A percentile compares a stretch with the other conserved stretches of the same genome.
Evolutionary conservation across 2,113 vertebrate genomes (phyloP).

Genomic region (Crypturellus undulatus): DNA sequence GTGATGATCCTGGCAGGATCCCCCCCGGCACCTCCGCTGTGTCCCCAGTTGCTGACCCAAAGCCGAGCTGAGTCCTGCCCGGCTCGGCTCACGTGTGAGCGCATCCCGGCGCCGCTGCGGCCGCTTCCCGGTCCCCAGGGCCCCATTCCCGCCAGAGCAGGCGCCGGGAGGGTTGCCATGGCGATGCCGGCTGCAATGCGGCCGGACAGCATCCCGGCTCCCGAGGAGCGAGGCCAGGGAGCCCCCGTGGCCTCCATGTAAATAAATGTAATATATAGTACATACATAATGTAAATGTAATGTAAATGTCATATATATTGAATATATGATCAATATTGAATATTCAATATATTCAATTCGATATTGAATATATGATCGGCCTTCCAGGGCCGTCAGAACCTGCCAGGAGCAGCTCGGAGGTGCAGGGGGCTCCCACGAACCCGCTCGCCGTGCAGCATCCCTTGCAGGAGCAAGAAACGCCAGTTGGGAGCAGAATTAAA

Average conservation of each 20-base stretch:
- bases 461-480: neutral
- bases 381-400: neutral
- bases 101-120: accelerated
- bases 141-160: neutral
- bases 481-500: neutral
- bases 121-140: neutral
- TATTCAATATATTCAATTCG: too few species aligned
- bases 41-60: too few species aligned
- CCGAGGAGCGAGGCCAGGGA: too few species aligned
- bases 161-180: constrained; percentile 82
- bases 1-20: too few species aligned
- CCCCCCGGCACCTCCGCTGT: too few species aligned
- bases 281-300: too few species aligned
- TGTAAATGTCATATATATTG: too few species aligned
- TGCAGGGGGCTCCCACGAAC: neutral
- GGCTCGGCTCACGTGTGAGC: accelerated
- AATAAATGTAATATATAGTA: too few species aligned
- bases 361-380: neutral
- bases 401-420: neutral
- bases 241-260: too few species aligned
- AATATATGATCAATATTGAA: too few species aligned
- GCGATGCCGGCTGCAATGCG: constrained; percentile 88
- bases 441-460: neutral
- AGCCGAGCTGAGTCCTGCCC: neutral
- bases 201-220: neutral